Evolutionary conservation across 2,888 invertebrate genomes (phyloP), one percentile per base, ranked within the genome.

Genomic region (Metopia argyrocephala): DNA sequence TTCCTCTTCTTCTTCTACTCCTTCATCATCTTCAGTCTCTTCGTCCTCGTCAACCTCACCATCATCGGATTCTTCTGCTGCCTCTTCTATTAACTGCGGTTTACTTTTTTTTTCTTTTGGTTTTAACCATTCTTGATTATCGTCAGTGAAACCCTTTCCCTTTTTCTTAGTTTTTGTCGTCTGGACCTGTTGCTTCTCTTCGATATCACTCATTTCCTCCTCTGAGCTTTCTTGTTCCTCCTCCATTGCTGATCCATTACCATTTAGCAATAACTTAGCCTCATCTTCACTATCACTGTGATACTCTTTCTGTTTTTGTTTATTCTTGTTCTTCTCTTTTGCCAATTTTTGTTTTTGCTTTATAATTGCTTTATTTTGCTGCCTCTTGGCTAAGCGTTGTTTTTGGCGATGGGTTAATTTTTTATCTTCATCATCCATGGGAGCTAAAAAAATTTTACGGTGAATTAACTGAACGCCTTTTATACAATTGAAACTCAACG

Each of bases 371-470:
- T 92, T 92, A 85, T 93, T 93, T 76, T 92, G 92, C 31, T 90
- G 87, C 66, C 95, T 91, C 83, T 94, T 94, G 5, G 91, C 93
- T 9, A 92, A 92, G 61, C 95, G 92, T 87, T 94, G 93, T 85
- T 93, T 94, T 85, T 95, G 95, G 69, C 93, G 92, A 85, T 94
- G 95, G 82, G 94, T 94, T 18, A 95, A 87, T 84, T 93, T 93
- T n/a, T 89, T 89, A 80, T 92, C 92, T 82, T 92, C 92, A 69
- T 92, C 93, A 18, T 87, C 87, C 87, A 92, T 90, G 50, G 92
- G 89, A 27, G 88, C 90, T 90, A 45, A 48, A 76, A 69, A 9
- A 18, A 50, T 20, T 4, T 12, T 12, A 57, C 46, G 27, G 4
- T 38, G 5, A 3, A n/a, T 62, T 6, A 28, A 31, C n/a, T n/a